Evolutionary conservation across 2,888 invertebrate species (phyloP).

Genomic region (Coleophora deauratella): DNA sequence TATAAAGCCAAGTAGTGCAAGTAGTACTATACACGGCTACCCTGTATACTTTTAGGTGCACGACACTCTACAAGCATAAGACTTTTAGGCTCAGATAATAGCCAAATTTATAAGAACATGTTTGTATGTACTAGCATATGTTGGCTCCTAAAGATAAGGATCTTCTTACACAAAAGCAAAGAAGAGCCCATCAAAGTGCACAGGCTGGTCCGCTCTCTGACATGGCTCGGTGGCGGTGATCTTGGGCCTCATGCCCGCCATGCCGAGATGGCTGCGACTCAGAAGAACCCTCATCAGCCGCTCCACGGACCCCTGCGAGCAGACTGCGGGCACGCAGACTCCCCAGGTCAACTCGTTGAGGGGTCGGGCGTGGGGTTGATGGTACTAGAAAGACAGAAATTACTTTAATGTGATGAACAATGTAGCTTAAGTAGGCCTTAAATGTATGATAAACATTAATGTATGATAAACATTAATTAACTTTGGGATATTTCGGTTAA

Average conservation of each 20-base stretch:
- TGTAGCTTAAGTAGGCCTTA: too few relatives aligned
- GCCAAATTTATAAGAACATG: too few relatives aligned
- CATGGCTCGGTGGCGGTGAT: constrained; percentile 43
- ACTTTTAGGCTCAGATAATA: too few relatives aligned
- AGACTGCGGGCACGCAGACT: constrained; percentile 67
- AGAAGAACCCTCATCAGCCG: constrained; percentile 41
- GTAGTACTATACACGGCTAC: too few relatives aligned
- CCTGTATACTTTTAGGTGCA: too few relatives aligned
- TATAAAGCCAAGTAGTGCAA: too few relatives aligned
- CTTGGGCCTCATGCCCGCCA: constrained; percentile 43
- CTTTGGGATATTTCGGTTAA: too few relatives aligned
- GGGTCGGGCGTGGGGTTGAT: constrained; percentile 38
- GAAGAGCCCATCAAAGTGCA: constrained; percentile 36
- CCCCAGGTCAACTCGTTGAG: constrained; percentile 69
- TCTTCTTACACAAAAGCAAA: constrained; percentile 48
- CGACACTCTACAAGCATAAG: too few relatives aligned
- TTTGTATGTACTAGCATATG: too few relatives aligned
- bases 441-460: too few relatives aligned
- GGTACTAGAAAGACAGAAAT: constrained; percentile 25
- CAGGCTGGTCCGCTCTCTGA: constrained; percentile 33
- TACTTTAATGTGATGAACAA: too few relatives aligned
- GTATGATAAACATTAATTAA: too few relatives aligned
- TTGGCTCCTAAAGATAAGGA: not conserved
- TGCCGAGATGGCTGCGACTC: constrained; percentile 51
- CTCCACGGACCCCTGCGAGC: constrained; percentile 44